These are phyloP conservation scores for Odontomachus brunneus DNA, from an alignment of 1,140 invertebrate genomes.

Conservation along the genomic window DNA sequence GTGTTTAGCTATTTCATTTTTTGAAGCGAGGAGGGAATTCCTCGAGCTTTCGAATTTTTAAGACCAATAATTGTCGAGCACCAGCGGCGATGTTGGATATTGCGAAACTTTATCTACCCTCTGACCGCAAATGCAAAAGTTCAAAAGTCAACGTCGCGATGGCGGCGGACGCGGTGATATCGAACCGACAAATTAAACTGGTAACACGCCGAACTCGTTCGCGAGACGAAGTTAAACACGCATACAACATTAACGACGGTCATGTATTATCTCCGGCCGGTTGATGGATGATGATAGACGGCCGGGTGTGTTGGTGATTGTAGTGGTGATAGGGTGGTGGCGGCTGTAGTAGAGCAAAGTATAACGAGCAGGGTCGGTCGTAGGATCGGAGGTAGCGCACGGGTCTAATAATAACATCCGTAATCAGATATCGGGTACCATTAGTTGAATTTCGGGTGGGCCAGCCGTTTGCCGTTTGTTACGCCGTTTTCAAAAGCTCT, in stretches of 20 bases:
- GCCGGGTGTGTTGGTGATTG: not conserved
- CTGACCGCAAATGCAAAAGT: conserved; percentile 53
- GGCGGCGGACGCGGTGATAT: conserved; percentile 43
- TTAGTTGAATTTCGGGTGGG: conserved; percentile 9
- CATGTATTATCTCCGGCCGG: conserved; percentile 40
- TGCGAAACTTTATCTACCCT: conserved; percentile 49
- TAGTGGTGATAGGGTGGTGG: no score
- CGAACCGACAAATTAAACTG: conserved; percentile 55
- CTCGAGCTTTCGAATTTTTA: not conserved
- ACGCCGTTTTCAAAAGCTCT: not conserved
- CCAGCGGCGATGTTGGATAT: conserved; percentile 35
- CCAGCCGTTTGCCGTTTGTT: not conserved
- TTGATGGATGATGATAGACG: conserved; percentile 52
- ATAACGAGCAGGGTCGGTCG: conserved; percentile 11
- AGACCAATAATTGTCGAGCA: conserved; percentile 35
- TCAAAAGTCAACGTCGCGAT: conserved; percentile 53
- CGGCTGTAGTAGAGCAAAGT: conserved; percentile 21
- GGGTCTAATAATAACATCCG: conserved; percentile 25
- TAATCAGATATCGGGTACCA: conserved; percentile 20
- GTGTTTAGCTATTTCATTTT: not conserved
- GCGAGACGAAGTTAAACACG: conserved; percentile 54
- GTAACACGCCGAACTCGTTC: conserved; percentile 39
- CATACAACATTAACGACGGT: conserved; percentile 41
- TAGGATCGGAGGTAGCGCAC: not conserved
- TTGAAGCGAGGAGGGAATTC: no score